phyloP scores from a whole-genome alignment of 2,888 invertebrate genomes.

The Eristalis intricaria region DNA sequence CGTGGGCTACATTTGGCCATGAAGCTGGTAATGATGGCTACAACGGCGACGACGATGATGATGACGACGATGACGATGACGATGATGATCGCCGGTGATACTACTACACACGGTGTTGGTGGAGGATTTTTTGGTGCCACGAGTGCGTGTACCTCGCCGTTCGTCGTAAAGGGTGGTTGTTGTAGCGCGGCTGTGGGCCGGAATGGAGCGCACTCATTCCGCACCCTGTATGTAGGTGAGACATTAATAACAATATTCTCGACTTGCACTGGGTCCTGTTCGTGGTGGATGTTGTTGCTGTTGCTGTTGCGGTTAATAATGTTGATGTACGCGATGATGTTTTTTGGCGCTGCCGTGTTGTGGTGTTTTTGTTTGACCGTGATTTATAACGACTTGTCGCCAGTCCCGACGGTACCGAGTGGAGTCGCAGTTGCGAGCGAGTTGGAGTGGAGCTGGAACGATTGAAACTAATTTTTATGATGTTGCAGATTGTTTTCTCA shows the following conservation, averaged over 20 bases:
- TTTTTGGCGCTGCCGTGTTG: slow-evolving; percentile 71
- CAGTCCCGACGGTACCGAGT: slow-evolving; percentile 9
- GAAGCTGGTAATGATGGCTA: slow-evolving; percentile 65
- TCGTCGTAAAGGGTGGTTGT: slow-evolving; percentile 59
- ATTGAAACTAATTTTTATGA: slow-evolving; percentile 73
- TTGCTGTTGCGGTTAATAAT: slow-evolving; percentile 69
- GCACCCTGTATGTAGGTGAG: slow-evolving; percentile 72
- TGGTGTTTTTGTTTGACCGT: slow-evolving; percentile 64
- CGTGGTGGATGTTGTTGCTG: slow-evolving; percentile 27
- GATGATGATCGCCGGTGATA: slow-evolving; percentile 36
- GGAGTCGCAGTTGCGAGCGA: slow-evolving; percentile 3
- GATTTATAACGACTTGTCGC: slow-evolving; percentile 59
- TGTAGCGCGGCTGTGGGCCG: slow-evolving; percentile 59
- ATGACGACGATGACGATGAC: slow-evolving; percentile 22
- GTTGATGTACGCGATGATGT: slow-evolving; percentile 73
- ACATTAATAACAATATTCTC: slow-evolving; percentile 71
- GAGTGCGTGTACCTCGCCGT: slow-evolving; percentile 49
- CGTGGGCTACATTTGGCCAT: slow-evolving; percentile 68
- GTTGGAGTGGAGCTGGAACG: slow-evolving; percentile 20
- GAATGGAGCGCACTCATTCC: slow-evolving; percentile 53
- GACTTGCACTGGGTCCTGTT: slow-evolving; percentile 20
- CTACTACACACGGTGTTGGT: slow-evolving; percentile 4
- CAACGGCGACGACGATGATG: slow-evolving; percentile 34
- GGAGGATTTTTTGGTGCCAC: slow-evolving; percentile 11
- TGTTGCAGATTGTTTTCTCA: slow-evolving; percentile 72